Evolutionary conservation across 2,113 vertebrate genomes (phyloP).

Genomic region (Sapayoa aenigma): DNA sequence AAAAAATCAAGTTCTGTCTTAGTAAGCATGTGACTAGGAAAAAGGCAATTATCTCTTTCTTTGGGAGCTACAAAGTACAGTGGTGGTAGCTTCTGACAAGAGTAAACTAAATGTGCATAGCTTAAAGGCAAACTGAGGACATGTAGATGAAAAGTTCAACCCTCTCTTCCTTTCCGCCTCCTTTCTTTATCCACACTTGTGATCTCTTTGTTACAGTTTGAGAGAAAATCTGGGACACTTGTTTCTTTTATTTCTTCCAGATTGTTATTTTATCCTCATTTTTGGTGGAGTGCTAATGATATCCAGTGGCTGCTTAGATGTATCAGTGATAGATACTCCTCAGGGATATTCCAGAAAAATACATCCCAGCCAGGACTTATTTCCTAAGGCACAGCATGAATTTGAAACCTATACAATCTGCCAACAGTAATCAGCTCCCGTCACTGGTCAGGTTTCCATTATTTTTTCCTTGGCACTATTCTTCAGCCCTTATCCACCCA

Average conservation of each 20-base stretch:
- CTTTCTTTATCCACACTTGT: conserved; percentile 15
- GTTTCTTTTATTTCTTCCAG: conserved; percentile 49
- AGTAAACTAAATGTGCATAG: conserved; percentile 47
- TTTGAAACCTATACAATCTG: conserved; percentile 29
- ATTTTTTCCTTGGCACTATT: conserved; percentile 10
- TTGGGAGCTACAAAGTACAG: conserved; percentile 27
- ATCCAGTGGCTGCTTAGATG: conserved; percentile 54
- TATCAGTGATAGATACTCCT: conserved; percentile 61
- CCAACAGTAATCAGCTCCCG: background rate
- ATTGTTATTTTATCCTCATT: conserved; percentile 61
- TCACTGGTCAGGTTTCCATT: conserved; percentile 26
- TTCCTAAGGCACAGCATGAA: conserved; percentile 51
- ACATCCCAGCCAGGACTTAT: conserved; percentile 20
- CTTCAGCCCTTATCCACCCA: background rate
- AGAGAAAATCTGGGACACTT: conserved; percentile 55
- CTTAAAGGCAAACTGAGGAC: conserved; percentile 51
- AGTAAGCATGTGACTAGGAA: conserved; percentile 33
- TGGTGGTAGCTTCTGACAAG: conserved; percentile 45
- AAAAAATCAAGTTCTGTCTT: conserved; percentile 22
- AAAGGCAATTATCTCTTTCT: conserved; percentile 50
- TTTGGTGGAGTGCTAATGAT: conserved; percentile 57
- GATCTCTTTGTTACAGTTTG: conserved; percentile 46
- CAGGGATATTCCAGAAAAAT: conserved; percentile 58
- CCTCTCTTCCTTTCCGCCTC: conserved; percentile 7
- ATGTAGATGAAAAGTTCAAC: conserved; percentile 50